Percentiles rank a stretch among this genome's conserved stretches.
Evolutionary conservation across 1,140 invertebrate species (phyloP).

Genomic region (Zeugodacus cucurbitae): DNA sequence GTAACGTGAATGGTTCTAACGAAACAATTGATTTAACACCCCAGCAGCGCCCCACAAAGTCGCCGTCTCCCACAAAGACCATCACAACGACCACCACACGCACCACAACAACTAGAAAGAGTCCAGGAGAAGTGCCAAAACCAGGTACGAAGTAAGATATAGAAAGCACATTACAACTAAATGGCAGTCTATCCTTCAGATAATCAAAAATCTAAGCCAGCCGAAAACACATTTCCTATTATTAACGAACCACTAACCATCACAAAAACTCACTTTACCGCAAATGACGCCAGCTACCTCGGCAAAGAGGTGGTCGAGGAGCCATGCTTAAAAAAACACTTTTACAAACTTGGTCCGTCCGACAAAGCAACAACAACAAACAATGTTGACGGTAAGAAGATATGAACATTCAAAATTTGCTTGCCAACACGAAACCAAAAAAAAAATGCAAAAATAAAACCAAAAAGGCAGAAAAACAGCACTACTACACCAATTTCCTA

Average conservation of each 20-base stretch:
- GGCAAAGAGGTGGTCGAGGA: slow-evolving; percentile 47
- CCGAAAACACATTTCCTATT: slow-evolving; percentile 58
- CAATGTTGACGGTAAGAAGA: slow-evolving; percentile 34
- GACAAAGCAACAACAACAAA: slow-evolving; percentile 43
- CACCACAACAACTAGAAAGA: slow-evolving; percentile 41
- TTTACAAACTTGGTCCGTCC: slow-evolving; percentile 59
- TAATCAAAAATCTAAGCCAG: slow-evolving; percentile 59
- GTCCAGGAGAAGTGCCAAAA: slow-evolving; percentile 47
- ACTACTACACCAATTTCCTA: background rate
- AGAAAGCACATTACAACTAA: slow-evolving; percentile 49
- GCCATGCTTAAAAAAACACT: slow-evolving; percentile 54
- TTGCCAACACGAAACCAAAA: background rate
- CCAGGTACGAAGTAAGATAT: slow-evolving; percentile 60
- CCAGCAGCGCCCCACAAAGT: slow-evolving; percentile 50
- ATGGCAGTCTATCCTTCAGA: slow-evolving; percentile 57
- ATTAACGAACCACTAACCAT: slow-evolving; percentile 56
- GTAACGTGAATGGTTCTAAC: slow-evolving; percentile 50
- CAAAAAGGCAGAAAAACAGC: background rate
- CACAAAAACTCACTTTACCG: slow-evolving; percentile 44
- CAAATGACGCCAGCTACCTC: slow-evolving; percentile 50
- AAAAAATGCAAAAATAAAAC: background rate
- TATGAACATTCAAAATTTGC: slow-evolving; percentile 37
- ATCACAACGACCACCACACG: slow-evolving; percentile 44
- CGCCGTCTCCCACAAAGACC: slow-evolving; percentile 47
- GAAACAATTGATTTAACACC: slow-evolving; percentile 55